A percentile compares a stretch with the other conserved stretches of the same genome.
phyloP scores from a whole-genome alignment of 2,113 vertebrate species.

The Xenopus laevis region DNA sequence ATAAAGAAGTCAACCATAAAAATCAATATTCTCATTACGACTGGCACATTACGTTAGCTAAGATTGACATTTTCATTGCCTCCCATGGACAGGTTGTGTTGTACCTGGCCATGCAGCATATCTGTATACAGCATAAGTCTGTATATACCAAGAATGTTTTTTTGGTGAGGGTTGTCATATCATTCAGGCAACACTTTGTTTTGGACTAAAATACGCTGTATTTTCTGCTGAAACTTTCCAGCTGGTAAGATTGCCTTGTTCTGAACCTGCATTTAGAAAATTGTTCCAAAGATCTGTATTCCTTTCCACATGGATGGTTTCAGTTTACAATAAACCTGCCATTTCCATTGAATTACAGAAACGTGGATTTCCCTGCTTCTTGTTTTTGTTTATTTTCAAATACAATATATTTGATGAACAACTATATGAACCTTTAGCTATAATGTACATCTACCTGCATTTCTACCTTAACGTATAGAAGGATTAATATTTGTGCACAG shows the following conservation, averaged over 20 bases:
- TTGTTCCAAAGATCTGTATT: not conserved
- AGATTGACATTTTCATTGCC: constrained; percentile 27
- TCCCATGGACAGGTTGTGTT: constrained; percentile 12
- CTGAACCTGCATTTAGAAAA: not conserved
- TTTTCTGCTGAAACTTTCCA: not conserved
- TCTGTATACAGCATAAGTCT: constrained; percentile 25
- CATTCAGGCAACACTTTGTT: not conserved
- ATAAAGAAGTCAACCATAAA: constrained; percentile 18
- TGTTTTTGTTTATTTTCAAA: too few species aligned
- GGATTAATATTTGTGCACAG: too few species aligned
- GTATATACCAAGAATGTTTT: constrained; percentile 7
- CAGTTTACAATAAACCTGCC: not conserved
- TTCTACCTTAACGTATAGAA: too few species aligned
- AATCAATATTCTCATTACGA: constrained; percentile 34
- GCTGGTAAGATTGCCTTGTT: not conserved
- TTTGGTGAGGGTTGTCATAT: not conserved
- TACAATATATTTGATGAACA: too few species aligned
- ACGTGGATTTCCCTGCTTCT: too few species aligned
- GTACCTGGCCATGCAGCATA: constrained; percentile 20
- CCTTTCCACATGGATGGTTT: not conserved
- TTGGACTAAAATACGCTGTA: not conserved
- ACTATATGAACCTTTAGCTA: too few species aligned
- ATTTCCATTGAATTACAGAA: too few species aligned
- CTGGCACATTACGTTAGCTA: constrained; percentile 32
- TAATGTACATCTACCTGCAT: too few species aligned